Conservation (phyloP, 2,888 invertebrate genomes). For the Phaedon cochleariae region DNA sequence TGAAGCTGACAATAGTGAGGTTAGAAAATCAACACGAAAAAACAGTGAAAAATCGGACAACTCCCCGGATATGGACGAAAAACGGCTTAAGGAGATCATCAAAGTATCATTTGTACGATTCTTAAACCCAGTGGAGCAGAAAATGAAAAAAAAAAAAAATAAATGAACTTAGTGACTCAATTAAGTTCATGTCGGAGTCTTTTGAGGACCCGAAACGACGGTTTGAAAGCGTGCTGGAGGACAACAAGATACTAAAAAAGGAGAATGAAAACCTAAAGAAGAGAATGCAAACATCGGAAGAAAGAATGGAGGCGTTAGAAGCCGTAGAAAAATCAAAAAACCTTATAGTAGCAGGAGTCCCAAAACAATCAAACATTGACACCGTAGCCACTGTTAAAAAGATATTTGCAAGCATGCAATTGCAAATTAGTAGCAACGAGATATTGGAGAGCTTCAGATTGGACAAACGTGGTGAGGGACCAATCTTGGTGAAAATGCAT, state of each 20-base stretch:
- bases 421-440: constrained; percentile 4
- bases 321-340: constrained; percentile 2
- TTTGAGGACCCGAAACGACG: neutral
- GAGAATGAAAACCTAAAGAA: constrained; percentile 1
- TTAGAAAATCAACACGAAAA: neutral
- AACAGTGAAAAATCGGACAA: neutral
- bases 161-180: neutral
- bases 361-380: constrained; percentile 2
- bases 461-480: neutral
- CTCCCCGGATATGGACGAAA: constrained; percentile 5
- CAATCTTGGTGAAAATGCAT: constrained; percentile 9
- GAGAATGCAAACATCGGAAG: neutral
- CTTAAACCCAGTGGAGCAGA: constrained; percentile 15
- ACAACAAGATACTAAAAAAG: neutral
- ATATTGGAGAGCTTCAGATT: constrained; percentile 14
- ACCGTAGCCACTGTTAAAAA: neutral
- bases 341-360: neutral
- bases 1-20: constrained; percentile 1
- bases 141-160: neutral
- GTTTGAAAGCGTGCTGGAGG: constrained; percentile 5
- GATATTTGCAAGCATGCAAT: neutral
- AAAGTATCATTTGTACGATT: constrained; percentile 12
- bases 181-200: constrained; percentile 1
- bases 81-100: constrained; percentile 5
- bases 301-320: neutral